phyloP scores from a whole-genome alignment of 2,113 vertebrate genomes.

The Tonatia bakeri region DNA sequence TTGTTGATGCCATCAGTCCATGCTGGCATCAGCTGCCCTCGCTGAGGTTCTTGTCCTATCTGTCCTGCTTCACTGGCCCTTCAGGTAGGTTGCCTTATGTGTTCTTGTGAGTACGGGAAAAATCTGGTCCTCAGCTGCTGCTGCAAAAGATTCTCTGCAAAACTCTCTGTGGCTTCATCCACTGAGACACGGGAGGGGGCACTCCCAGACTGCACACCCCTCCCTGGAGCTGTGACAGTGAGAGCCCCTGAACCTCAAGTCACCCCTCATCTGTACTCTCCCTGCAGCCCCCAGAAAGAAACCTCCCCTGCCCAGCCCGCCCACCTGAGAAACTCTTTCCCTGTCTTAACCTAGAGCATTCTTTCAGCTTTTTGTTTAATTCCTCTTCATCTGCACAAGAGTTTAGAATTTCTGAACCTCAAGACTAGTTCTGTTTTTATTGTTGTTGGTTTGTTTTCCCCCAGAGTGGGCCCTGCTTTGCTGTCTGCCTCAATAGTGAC shows the following conservation, averaged over 20 bases:
- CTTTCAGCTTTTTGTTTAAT: neutral
- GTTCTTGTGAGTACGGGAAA: neutral
- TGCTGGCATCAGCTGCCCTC: neutral
- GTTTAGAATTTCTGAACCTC: neutral
- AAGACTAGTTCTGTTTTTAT: neutral
- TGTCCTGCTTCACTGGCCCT: too few species aligned
- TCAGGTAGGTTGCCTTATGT: neutral
- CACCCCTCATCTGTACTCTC: rapidly evolving
- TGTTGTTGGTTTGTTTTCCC: neutral
- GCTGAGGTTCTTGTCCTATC: neutral
- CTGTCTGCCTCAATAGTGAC: neutral
- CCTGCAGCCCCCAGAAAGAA: too few species aligned
- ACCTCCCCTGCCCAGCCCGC: rapidly evolving
- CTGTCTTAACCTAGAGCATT: neutral
- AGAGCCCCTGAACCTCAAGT: rapidly evolving
- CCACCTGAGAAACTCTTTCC: rapidly evolving
- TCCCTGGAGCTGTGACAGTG: too few species aligned
- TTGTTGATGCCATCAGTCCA: too few species aligned
- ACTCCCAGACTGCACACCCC: rapidly evolving
- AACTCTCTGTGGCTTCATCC: neutral
- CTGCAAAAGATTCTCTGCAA: too few species aligned
- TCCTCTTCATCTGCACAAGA: neutral
- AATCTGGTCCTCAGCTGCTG: neutral
- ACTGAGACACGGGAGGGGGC: rapidly evolving
- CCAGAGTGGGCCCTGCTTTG: neutral